Evolutionary conservation across 2,888 invertebrate genomes (phyloP).

Genomic region (Sinhomidia bicolor): DNA sequence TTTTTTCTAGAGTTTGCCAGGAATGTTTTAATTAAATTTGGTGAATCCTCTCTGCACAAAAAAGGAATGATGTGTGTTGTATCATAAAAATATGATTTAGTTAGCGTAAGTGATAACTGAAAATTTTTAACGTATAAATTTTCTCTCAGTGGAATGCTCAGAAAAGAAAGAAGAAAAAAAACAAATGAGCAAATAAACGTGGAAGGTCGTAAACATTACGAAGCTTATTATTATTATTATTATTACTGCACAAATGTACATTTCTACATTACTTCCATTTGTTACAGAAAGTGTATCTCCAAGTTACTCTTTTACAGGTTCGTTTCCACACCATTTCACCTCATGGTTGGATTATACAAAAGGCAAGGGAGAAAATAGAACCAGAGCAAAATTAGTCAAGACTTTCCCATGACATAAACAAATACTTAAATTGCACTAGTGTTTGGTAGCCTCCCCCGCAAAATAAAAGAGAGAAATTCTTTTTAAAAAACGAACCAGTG

Average conservation of each 20-base stretch:
- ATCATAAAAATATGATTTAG: slow-evolving; percentile 20
- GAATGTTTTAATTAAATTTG: slow-evolving; percentile 34
- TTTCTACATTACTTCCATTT: no score
- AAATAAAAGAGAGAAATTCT: not conserved
- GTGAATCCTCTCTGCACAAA: not conserved
- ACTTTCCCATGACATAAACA: not conserved
- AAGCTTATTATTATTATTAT: not conserved
- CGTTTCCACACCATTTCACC: slow-evolving; percentile 19
- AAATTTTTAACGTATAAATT: not conserved
- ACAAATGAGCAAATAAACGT: not conserved
- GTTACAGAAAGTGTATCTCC: no score
- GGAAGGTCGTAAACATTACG: not conserved
- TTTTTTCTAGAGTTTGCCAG: not conserved
- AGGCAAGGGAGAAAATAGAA: not conserved
- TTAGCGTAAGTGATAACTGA: not conserved
- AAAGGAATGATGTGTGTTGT: not conserved
- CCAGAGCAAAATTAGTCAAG: not conserved
- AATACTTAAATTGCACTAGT: slow-evolving; percentile 8
- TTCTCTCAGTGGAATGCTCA: not conserved
- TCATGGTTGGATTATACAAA: not conserved
- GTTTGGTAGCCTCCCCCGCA: slow-evolving; percentile 11
- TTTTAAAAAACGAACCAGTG: slow-evolving; percentile 2
- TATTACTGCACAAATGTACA: no score
- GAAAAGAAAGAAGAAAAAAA: not conserved
- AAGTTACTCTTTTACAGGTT: not conserved